Conservation (phyloP, 2,888 invertebrate species). For the Villa cingulata region DNA sequence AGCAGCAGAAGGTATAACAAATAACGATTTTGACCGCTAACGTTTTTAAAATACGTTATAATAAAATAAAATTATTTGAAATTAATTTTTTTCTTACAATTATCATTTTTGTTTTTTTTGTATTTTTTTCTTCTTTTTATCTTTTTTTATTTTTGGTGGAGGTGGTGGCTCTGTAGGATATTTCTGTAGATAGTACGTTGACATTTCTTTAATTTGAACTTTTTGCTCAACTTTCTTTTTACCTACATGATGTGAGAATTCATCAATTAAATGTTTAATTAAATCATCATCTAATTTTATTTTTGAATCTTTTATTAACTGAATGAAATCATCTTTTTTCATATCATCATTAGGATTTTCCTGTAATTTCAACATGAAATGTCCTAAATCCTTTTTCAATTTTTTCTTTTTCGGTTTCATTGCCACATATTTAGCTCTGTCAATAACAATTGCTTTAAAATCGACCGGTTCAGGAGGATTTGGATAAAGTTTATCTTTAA, state of each 20-base stretch:
- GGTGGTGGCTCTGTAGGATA: conserved; percentile 9
- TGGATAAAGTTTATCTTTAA: conserved; percentile 7
- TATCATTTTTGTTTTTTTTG: background rate
- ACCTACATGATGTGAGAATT: background rate
- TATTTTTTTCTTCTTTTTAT: background rate
- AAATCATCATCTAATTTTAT: conserved; percentile 6
- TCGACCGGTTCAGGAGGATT: conserved; percentile 11
- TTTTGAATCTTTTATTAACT: background rate
- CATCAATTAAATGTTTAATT: background rate
- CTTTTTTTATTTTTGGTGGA: background rate
- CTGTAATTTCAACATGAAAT: conserved; percentile 8
- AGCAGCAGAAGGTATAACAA: too few relatives aligned
- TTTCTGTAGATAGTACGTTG: conserved; percentile 1
- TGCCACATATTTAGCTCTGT: conserved; percentile 12
- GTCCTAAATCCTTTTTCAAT: conserved; percentile 9
- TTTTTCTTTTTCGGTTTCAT: conserved; percentile 13
- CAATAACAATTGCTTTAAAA: conserved; percentile 8
- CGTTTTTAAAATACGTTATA: too few relatives aligned
- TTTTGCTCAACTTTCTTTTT: background rate
- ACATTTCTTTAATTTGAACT: conserved; percentile 3
- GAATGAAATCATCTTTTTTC: background rate
- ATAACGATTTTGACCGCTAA: too few relatives aligned
- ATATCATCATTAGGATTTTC: background rate
- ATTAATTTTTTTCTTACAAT: too few relatives aligned
- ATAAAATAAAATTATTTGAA: too few relatives aligned